A percentile compares a stretch with the other conserved stretches of the same genome.
Evolutionary conservation across 2,113 vertebrate species (phyloP).

Genomic region (Salminus brasiliensis): DNA sequence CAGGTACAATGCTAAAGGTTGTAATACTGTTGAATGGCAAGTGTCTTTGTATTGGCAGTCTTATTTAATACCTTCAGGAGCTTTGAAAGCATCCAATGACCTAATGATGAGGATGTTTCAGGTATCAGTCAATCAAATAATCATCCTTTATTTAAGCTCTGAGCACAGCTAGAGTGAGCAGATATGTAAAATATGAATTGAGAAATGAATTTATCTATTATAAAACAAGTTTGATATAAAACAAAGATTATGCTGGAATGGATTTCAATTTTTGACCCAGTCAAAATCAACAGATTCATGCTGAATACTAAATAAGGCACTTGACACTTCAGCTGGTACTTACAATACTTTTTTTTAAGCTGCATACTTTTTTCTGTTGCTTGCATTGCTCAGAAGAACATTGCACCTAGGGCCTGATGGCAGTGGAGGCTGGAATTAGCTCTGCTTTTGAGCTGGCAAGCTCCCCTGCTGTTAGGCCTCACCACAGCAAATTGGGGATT

Average conservation of each 20-base stretch:
- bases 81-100: background rate
- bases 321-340: slow-evolving; percentile 46
- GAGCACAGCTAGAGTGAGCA: too few relatives aligned
- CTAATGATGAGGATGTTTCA: background rate
- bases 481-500: slow-evolving; percentile 69
- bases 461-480: slow-evolving; percentile 43
- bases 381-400: background rate
- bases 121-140: too few relatives aligned
- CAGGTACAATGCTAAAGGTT: slow-evolving; percentile 56
- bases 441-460: slow-evolving; percentile 52
- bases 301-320: slow-evolving; percentile 4
- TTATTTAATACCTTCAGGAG: background rate
- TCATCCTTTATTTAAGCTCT: too few relatives aligned
- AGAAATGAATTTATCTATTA: too few relatives aligned
- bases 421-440: slow-evolving; percentile 9
- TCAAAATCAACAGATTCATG: background rate
- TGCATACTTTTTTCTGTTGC: slow-evolving; percentile 19
- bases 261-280: background rate
- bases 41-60: slow-evolving; percentile 5
- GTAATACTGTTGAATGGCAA: slow-evolving; percentile 44
- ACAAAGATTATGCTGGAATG: too few relatives aligned
- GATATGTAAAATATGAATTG: too few relatives aligned
- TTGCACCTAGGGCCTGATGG: slow-evolving; percentile 8
- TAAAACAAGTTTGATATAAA: too few relatives aligned
- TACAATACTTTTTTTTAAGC: slow-evolving; percentile 21